These are phyloP conservation scores for Paramisgurnus dabryanus DNA, from an alignment of 2,113 vertebrate species.

Conservation along the genomic window DNA sequence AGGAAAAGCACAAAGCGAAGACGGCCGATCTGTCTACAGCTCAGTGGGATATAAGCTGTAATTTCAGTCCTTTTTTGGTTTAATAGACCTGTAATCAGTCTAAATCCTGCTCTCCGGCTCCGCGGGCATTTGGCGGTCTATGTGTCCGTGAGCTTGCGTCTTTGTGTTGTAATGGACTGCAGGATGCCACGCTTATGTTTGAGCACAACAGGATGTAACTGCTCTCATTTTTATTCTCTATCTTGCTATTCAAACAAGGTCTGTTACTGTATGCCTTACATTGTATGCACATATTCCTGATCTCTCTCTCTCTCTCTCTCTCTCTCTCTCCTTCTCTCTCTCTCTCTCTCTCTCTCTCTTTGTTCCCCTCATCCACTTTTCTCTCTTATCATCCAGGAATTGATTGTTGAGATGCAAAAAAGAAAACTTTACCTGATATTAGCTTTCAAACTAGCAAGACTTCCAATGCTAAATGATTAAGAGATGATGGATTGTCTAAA, in stretches of 20 bases:
- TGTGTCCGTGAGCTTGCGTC: constrained; percentile 3
- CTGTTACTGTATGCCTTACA: not conserved
- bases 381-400: not conserved
- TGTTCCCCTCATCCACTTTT: not conserved
- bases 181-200: constrained; percentile 31
- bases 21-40: constrained; percentile 8
- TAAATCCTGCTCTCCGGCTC: constrained; percentile 22
- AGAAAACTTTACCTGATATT: too few relatives aligned
- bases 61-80: constrained; percentile 35
- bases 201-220: constrained; percentile 49
- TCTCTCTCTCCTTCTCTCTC: not conserved
- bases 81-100: constrained; percentile 57
- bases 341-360: not conserved
- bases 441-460: too few relatives aligned
- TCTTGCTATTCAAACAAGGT: constrained; percentile 1
- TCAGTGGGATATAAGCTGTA: constrained; percentile 22
- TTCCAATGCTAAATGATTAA: too few relatives aligned
- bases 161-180: constrained; percentile 41
- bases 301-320: not conserved
- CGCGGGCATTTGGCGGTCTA: not conserved
- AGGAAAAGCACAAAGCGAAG: not conserved
- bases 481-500: too few relatives aligned
- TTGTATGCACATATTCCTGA: not conserved
- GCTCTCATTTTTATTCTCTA: constrained; percentile 41
- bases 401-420: too few relatives aligned